Percentiles rank a stretch among this genome's conserved stretches.
phyloP scores from a whole-genome alignment of 2,113 vertebrate genomes.

The Gallinago paraguaiae region DNA sequence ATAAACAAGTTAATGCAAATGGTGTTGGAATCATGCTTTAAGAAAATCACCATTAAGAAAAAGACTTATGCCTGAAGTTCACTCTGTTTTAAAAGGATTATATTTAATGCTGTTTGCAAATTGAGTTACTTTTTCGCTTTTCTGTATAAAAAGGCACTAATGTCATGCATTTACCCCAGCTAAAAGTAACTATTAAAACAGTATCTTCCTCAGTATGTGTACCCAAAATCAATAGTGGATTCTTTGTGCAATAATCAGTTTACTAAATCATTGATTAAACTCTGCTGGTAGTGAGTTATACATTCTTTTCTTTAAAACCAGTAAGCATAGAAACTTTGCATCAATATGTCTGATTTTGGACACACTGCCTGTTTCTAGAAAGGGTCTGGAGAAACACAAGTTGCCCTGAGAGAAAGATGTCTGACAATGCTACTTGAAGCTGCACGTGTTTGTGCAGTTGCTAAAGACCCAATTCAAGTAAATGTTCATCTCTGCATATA shows the following conservation, averaged over 20 bases:
- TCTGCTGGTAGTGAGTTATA: not conserved
- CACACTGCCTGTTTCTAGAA: not conserved
- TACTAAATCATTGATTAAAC: not conserved
- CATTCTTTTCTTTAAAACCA: not conserved
- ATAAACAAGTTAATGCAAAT: not conserved
- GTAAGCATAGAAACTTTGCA: not conserved
- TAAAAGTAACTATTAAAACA: not conserved
- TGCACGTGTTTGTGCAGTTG: not conserved
- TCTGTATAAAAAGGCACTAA: not conserved
- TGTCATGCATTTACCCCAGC: not conserved
- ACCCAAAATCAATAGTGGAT: not conserved
- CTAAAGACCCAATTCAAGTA: slow-evolving; percentile 14
- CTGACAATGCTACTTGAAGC: not conserved
- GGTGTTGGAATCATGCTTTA: not conserved
- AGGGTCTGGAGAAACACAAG: not conserved
- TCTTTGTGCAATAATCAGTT: not conserved
- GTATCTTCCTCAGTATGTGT: not conserved
- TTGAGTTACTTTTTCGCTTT: not conserved
- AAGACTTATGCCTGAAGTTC: not conserved
- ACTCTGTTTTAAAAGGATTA: not conserved
- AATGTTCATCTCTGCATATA: not conserved
- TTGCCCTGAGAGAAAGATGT: not conserved
- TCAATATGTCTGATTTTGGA: not conserved
- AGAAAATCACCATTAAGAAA: not conserved
- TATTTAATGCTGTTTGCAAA: not conserved